Percentiles rank a stretch among this genome's conserved stretches.
Conservation (phyloP, 2,888 invertebrate species). For the Balanococcus diminutus region DNA sequence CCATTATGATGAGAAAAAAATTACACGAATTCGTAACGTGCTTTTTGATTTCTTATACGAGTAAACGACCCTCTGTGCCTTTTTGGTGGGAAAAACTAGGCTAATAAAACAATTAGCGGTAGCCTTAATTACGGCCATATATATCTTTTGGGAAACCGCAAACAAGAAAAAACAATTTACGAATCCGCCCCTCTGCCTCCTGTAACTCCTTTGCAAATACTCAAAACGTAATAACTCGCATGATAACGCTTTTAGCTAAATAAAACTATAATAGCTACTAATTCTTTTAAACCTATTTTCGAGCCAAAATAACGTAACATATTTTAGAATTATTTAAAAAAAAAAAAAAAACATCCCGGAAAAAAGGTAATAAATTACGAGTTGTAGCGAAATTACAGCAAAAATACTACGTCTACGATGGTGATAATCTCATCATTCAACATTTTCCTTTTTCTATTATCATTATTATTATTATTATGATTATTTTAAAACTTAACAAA, state of each 20-base stretch:
- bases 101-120: constrained; percentile 8
- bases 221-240: constrained; percentile 23
- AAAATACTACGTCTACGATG: constrained; percentile 43
- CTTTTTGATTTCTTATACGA: background rate
- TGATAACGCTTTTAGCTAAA: constrained; percentile 37
- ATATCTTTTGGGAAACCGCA: background rate
- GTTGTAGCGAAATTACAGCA: constrained; percentile 45
- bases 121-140: constrained; percentile 5
- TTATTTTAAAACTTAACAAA: constrained; percentile 26
- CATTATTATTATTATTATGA: no score
- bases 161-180: constrained; percentile 10
- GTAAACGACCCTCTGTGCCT: background rate
- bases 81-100: background rate
- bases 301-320: constrained; percentile 50
- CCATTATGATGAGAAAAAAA: background rate
- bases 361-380: constrained; percentile 46
- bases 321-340: constrained; percentile 22
- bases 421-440: constrained; percentile 44
- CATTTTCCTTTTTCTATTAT: constrained; percentile 20
- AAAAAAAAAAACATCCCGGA: constrained; percentile 40
- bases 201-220: background rate
- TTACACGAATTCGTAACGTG: background rate
- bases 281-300: constrained; percentile 48
- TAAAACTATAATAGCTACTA: constrained; percentile 40
- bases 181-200: background rate